Conservation (phyloP, 2,888 invertebrate species). For the Lapara coniferarum region DNA sequence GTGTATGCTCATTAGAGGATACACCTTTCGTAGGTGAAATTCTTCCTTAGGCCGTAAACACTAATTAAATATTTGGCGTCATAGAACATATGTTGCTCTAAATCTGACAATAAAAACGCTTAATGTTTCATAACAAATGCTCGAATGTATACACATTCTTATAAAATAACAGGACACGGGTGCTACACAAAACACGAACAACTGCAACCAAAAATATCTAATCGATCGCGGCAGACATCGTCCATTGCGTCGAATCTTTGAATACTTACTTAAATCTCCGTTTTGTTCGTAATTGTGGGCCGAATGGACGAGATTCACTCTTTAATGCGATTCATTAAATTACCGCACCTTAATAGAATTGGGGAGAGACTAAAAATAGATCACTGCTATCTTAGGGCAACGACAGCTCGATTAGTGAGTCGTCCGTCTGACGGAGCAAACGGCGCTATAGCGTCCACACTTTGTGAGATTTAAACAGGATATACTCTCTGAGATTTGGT, state of each 20-base stretch:
- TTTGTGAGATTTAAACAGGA: background rate
- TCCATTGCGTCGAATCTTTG: background rate
- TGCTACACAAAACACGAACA: conserved; percentile 1
- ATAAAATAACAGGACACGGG: no score
- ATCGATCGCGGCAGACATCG: conserved; percentile 17
- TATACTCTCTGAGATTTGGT: background rate
- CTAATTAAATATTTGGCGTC: no score
- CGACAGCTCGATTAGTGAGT: conserved; percentile 22
- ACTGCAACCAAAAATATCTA: conserved; percentile 20
- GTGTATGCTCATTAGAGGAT: no score
- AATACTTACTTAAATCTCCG: no score
- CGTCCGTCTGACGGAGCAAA: conserved; percentile 18
- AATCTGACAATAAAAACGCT: no score
- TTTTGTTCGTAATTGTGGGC: background rate
- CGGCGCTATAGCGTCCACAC: background rate
- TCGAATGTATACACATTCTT: no score
- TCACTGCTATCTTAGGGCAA: conserved; percentile 17
- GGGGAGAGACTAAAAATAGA: conserved; percentile 22
- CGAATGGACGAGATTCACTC: conserved; percentile 9
- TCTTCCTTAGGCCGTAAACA: no score
- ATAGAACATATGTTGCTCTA: no score
- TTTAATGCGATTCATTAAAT: conserved; percentile 20
- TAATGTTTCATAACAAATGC: no score
- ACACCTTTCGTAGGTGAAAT: no score
- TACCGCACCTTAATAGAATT: conserved; percentile 22